Evolutionary conservation across 2,888 invertebrate genomes (phyloP).

Genomic region (Amorpha juglandis): DNA sequence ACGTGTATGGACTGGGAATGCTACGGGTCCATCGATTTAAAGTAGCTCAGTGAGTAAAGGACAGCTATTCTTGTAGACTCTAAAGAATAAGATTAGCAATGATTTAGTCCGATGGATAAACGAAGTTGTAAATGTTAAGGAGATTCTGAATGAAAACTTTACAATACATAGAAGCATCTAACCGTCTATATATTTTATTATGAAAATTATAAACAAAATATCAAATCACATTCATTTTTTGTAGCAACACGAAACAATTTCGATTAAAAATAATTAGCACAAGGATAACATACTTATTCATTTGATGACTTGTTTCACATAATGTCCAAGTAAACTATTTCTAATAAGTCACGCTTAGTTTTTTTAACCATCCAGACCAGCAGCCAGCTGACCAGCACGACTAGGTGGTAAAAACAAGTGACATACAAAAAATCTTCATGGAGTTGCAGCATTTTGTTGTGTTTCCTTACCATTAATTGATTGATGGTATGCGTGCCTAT

Average conservation of each 20-base stretch:
- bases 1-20: not conserved
- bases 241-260: not conserved
- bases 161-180: not conserved
- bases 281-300: too few relatives aligned
- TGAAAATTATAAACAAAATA: not conserved
- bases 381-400: too few relatives aligned
- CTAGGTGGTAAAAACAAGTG: too few relatives aligned
- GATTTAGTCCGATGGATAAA: not conserved
- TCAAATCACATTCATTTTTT: not conserved
- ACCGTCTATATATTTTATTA: not conserved
- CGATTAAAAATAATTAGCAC: too few relatives aligned
- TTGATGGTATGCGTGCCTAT: too few relatives aligned
- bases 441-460: too few relatives aligned
- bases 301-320: too few relatives aligned
- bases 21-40: not conserved
- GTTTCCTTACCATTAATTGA: too few relatives aligned
- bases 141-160: not conserved
- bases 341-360: too few relatives aligned
- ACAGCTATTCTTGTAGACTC: not conserved
- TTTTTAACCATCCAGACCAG: too few relatives aligned
- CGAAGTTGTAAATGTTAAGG: not conserved
- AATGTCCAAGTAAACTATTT: too few relatives aligned
- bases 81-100: conserved; percentile 5
- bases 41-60: not conserved
- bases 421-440: too few relatives aligned